These are phyloP conservation scores for Melanerpes formicivorus DNA, from an alignment of 2,113 vertebrate species.

Conservation along the genomic window DNA sequence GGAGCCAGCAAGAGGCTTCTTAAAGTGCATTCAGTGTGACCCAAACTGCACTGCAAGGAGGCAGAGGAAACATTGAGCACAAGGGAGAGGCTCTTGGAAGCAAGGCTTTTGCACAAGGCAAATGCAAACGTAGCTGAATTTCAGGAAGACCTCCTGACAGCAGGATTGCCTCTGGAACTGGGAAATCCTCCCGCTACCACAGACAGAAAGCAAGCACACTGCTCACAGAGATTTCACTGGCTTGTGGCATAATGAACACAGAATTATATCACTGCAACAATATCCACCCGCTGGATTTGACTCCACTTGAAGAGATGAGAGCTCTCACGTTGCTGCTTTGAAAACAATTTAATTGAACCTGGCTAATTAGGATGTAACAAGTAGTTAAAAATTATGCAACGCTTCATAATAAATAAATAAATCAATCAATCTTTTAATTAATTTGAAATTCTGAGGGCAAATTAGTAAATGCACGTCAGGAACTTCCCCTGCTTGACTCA, in stretches of 20 bases:
- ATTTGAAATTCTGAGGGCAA: constrained; percentile 72
- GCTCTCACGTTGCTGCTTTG: constrained; percentile 51
- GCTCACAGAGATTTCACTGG: constrained; percentile 47
- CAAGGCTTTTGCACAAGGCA: background rate
- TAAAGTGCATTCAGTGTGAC: background rate
- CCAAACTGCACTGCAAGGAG: background rate
- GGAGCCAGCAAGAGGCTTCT: background rate
- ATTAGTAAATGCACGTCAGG: constrained; percentile 63
- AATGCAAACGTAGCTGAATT: background rate
- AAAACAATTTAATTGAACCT: constrained; percentile 73
- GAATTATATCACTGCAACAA: constrained; percentile 57
- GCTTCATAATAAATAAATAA: constrained; percentile 27
- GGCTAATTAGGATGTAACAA: constrained; percentile 68
- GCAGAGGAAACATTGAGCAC: background rate
- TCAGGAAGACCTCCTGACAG: background rate
- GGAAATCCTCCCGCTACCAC: background rate
- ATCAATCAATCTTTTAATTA: constrained; percentile 67
- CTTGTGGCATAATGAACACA: constrained; percentile 69
- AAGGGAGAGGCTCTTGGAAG: background rate
- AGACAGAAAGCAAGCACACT: background rate
- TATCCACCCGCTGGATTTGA: constrained; percentile 54
- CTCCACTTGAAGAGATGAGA: constrained; percentile 65
- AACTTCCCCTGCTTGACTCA: constrained; percentile 51
- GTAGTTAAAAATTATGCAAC: constrained; percentile 69
- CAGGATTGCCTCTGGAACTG: background rate